Conservation (phyloP, 1,140 invertebrate species). For the Orius insidiosus region DNA sequence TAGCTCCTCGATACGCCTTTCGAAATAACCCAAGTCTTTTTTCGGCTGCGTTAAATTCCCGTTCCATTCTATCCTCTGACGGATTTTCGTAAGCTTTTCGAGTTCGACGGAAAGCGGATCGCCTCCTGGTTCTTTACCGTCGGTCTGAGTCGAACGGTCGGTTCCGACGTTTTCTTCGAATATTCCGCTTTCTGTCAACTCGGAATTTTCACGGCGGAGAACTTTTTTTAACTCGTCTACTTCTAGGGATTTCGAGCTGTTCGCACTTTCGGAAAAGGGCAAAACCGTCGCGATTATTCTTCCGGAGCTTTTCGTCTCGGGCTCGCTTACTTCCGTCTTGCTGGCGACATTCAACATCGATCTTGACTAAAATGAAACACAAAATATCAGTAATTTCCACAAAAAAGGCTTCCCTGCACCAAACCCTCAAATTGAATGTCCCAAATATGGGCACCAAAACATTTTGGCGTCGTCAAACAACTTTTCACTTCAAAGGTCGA, state of each 20-base stretch:
- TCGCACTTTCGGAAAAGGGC: conserved; percentile 18
- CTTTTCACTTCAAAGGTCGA: too few species aligned
- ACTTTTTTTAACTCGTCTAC: too few species aligned
- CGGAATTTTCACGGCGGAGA: neutral
- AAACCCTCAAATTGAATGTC: too few species aligned
- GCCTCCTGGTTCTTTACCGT: conserved; percentile 12
- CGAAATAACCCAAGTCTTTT: conserved; percentile 19
- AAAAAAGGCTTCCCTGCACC: too few species aligned
- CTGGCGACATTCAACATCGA: neutral
- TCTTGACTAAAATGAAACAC: too few species aligned
- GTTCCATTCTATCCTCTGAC: conserved; percentile 22
- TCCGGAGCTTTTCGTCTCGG: conserved; percentile 11
- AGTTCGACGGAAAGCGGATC: conserved; percentile 21
- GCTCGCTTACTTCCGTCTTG: neutral
- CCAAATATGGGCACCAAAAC: too few species aligned
- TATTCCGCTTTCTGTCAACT: conserved; percentile 27
- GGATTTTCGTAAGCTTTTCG: conserved; percentile 22
- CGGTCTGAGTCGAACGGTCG: conserved; percentile 23
- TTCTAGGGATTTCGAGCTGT: too few species aligned
- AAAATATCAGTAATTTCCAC: too few species aligned
- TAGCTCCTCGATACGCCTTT: conserved; percentile 18
- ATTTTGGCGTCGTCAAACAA: too few species aligned
- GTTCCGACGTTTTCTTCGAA: conserved; percentile 25
- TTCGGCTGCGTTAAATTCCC: conserved; percentile 10
- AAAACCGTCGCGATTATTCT: conserved; percentile 22